A percentile compares a stretch with the other conserved stretches of the same genome.
Evolutionary conservation across 2,888 invertebrate genomes (phyloP).

Genomic region (Sphaerophoria rueppellii): DNA sequence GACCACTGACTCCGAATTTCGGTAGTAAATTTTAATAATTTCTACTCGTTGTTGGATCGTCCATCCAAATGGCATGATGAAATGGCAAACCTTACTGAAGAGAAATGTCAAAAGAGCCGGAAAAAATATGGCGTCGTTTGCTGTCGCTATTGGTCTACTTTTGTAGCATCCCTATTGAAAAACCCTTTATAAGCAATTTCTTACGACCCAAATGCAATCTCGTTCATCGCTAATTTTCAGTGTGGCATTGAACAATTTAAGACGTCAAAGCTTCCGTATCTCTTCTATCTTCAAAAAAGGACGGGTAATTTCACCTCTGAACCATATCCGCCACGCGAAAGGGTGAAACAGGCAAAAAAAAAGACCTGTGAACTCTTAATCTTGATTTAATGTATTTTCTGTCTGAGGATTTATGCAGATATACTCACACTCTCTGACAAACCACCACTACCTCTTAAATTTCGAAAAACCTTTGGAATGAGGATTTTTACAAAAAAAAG

Average conservation of each 20-base stretch:
- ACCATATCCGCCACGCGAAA: slow-evolving; percentile 20
- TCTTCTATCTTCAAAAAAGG: neutral
- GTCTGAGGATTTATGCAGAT: slow-evolving; percentile 24
- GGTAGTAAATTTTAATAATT: too few species aligned
- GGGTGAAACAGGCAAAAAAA: slow-evolving; percentile 42
- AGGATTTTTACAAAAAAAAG: neutral
- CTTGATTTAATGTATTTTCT: slow-evolving; percentile 68
- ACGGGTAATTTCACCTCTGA: neutral
- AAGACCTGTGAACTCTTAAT: slow-evolving; percentile 59
- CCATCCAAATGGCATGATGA: too few species aligned
- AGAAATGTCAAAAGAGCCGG: too few species aligned
- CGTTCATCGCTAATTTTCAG: neutral
- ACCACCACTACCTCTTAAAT: neutral
- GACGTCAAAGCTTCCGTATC: slow-evolving; percentile 40
- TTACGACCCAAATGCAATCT: neutral
- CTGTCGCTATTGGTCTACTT: too few species aligned
- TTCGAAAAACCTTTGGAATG: slow-evolving; percentile 8
- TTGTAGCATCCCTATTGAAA: too few species aligned
- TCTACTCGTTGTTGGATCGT: too few species aligned
- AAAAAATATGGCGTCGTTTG: too few species aligned
- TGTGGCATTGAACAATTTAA: slow-evolving; percentile 33
- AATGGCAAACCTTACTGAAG: too few species aligned
- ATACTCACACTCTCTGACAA: neutral
- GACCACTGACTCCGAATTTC: too few species aligned
- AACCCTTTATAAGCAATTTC: neutral